Conservation (phyloP, 2,888 invertebrate genomes). For the Brachyptera putata region DNA sequence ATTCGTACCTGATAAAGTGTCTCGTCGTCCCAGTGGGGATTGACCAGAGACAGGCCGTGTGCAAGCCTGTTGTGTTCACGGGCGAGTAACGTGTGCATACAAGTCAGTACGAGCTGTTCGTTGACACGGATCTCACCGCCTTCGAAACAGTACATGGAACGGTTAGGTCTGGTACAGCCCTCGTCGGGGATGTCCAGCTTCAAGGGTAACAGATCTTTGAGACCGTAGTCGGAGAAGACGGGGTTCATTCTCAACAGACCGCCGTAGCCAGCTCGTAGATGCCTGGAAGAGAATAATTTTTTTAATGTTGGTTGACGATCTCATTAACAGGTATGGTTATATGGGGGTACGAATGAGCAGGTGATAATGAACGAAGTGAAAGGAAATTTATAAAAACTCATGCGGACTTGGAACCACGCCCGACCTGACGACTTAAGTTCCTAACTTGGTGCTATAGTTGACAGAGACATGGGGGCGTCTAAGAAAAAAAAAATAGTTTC, state of each 20-base stretch:
- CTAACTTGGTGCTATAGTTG: no score
- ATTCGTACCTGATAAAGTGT: constrained; percentile 69
- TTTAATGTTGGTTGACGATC: no score
- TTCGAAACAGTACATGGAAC: constrained; percentile 89
- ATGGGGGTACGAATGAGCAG: no score
- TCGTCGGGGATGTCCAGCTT: constrained; percentile 88
- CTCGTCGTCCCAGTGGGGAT: constrained; percentile 93
- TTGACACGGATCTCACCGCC: constrained; percentile 90
- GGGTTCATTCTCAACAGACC: constrained; percentile 85
- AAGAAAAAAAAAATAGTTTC: no score
- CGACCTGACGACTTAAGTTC: no score
- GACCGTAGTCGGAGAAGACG: constrained; percentile 78
- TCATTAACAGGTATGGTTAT: no score
- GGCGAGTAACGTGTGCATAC: constrained; percentile 89
- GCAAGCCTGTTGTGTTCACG: constrained; percentile 88
- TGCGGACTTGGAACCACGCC: no score
- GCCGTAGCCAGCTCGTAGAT: constrained; percentile 74
- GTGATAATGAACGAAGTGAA: no score
- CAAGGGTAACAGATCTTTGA: constrained; percentile 81
- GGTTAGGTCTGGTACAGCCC: constrained; percentile 85
- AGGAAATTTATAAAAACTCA: no score
- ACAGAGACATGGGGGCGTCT: no score
- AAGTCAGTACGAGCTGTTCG: constrained; percentile 82
- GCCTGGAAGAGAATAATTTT: constrained; percentile 58
- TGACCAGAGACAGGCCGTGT: constrained; percentile 66